These are phyloP conservation scores for Apogon hyalosoma DNA, from an alignment of 2,797 vertebrate species.

Conservation along the genomic window DNA sequence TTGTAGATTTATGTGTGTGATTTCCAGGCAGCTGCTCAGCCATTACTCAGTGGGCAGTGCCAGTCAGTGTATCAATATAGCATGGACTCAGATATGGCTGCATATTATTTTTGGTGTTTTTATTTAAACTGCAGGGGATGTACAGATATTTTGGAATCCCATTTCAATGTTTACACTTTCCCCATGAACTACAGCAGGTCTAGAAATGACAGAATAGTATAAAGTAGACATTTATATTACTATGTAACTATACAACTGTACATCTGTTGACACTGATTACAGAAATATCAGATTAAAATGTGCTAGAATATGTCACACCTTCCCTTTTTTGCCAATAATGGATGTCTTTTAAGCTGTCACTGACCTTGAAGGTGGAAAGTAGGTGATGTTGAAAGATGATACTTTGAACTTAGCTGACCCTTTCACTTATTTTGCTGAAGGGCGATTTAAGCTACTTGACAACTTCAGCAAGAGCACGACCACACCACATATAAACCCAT, in stretches of 20 bases:
- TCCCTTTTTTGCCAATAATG: slow-evolving; percentile 30
- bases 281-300: slow-evolving; percentile 22
- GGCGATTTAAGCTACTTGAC: slow-evolving; percentile 48
- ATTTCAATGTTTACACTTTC: neutral
- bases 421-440: slow-evolving; percentile 41
- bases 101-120: neutral
- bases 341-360: slow-evolving; percentile 24
- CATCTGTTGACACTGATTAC: slow-evolving; percentile 4
- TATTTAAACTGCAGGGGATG: slow-evolving; percentile 2
- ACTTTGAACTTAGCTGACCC: slow-evolving; percentile 52
- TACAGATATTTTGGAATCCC: neutral
- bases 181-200: too few relatives aligned
- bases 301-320: slow-evolving; percentile 23
- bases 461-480: slow-evolving; percentile 32
- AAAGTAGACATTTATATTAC: neutral
- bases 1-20: slow-evolving; percentile 51
- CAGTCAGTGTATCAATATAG: slow-evolving; percentile 27
- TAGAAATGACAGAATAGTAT: too few relatives aligned
- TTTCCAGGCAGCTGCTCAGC: slow-evolving; percentile 65
- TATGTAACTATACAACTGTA: neutral
- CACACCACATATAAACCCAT: too few relatives aligned
- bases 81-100: slow-evolving; percentile 24
- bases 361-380: slow-evolving; percentile 55
- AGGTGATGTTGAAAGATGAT: slow-evolving; percentile 39
- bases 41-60: slow-evolving; percentile 43